Evolutionary conservation across 2,113 vertebrate species (phyloP).

Genomic region (Lucifuga dentata): DNA sequence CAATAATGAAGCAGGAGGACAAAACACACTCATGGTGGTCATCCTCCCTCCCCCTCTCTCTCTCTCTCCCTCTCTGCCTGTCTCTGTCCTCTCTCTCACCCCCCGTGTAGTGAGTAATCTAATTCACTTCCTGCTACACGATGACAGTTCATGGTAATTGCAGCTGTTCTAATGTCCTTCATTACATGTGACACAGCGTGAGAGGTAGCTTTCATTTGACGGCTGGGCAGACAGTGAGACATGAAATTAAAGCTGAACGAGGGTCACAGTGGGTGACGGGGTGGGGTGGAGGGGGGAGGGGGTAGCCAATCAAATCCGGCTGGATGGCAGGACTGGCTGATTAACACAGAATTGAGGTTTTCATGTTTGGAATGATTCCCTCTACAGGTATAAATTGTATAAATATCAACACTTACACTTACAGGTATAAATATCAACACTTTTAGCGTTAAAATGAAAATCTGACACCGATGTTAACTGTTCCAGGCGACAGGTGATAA

Average conservation of each 20-base stretch:
- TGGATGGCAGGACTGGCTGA: background rate
- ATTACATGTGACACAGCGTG: conserved; percentile 55
- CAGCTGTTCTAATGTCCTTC: conserved; percentile 65
- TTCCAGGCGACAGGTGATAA: background rate
- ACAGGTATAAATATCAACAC: too few species aligned
- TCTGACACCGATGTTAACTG: conserved; percentile 22
- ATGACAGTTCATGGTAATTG: conserved; percentile 69
- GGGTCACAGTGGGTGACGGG: conserved; percentile 27
- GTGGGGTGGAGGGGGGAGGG: conserved; percentile 13
- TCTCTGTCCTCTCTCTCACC: conserved; percentile 1
- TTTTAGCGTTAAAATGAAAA: conserved; percentile 26
- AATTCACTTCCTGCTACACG: conserved; percentile 61
- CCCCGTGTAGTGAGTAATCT: conserved; percentile 50
- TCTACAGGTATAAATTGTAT: too few species aligned
- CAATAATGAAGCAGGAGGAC: conserved; percentile 55
- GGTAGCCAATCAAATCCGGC: conserved; percentile 25
- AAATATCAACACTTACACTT: too few species aligned
- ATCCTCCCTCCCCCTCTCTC: conserved; percentile 20
- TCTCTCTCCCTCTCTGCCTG: conserved; percentile 14
- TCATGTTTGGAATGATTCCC: conserved; percentile 35
- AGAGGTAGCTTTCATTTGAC: conserved; percentile 56
- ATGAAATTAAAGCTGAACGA: conserved; percentile 47
- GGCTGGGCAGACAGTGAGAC: conserved; percentile 28
- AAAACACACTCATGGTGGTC: conserved; percentile 50
- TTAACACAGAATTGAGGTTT: conserved; percentile 29